phyloP scores from a whole-genome alignment of 2,797 vertebrate genomes.

The Aplochiton taeniatus region DNA sequence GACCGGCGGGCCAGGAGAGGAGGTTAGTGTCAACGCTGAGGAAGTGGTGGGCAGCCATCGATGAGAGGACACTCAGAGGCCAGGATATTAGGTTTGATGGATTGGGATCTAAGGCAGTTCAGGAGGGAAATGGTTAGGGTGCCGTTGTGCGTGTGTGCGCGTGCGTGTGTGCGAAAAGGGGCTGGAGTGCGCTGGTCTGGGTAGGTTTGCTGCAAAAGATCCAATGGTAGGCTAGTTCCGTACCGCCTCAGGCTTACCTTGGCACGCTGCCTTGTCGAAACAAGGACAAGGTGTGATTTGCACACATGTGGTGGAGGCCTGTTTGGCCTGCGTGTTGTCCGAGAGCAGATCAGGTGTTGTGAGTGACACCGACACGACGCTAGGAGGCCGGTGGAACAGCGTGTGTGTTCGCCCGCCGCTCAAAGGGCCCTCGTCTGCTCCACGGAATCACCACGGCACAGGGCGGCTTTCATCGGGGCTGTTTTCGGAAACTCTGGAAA shows the following conservation, averaged over 20 bases:
- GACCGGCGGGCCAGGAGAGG: conserved; percentile 25
- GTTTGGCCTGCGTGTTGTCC: conserved; percentile 41
- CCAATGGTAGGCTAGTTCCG: not conserved
- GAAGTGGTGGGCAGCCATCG: conserved; percentile 40
- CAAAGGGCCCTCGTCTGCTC: not conserved
- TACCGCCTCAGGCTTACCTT: not conserved
- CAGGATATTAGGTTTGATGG: conserved; percentile 47
- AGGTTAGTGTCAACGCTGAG: conserved; percentile 38
- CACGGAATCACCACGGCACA: conserved; percentile 5
- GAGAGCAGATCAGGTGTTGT: conserved; percentile 40
- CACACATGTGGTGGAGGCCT: not conserved
- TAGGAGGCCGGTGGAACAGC: conserved; percentile 21
- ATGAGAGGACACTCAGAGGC: conserved; percentile 40
- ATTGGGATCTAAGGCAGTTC: conserved; percentile 22
- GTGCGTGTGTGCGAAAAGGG: not conserved
- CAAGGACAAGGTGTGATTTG: conserved; percentile 31
- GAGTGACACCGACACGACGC: conserved; percentile 46
- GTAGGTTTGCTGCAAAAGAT: not conserved
- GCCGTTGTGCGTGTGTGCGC: not conserved
- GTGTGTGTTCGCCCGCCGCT: conserved; percentile 7
- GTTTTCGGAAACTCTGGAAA: conserved; percentile 39
- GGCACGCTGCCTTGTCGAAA: conserved; percentile 30
- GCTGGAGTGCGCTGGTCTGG: not conserved
- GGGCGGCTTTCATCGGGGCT: conserved; percentile 21
- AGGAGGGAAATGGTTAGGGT: not conserved